phyloP scores from a whole-genome alignment of 2,888 invertebrate genomes.

The Melanargia galathea region DNA sequence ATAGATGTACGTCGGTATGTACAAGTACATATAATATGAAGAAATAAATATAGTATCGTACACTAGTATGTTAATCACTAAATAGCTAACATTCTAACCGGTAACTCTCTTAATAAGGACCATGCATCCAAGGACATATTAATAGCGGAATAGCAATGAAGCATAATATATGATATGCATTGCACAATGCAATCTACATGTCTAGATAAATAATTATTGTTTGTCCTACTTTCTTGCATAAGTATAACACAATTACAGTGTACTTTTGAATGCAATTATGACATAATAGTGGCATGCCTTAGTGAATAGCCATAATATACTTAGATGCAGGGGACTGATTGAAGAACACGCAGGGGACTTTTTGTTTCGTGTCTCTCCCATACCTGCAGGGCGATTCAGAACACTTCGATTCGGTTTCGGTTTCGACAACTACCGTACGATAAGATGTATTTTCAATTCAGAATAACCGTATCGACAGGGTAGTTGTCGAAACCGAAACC shows the following conservation, averaged over 20 bases:
- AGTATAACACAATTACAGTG: conserved; percentile 56
- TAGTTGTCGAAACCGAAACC: too few species aligned
- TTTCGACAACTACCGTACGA: too few species aligned
- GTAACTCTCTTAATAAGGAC: conserved; percentile 44
- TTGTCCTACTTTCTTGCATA: conserved; percentile 68
- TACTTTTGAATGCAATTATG: conserved; percentile 58
- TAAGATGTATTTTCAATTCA: too few species aligned
- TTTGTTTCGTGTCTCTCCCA: too few species aligned
- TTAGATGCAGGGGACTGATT: too few species aligned
- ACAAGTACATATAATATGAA: too few species aligned
- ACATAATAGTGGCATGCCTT: conserved; percentile 50
- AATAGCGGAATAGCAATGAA: conserved; percentile 66
- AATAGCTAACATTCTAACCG: conserved; percentile 32
- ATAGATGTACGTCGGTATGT: too few species aligned
- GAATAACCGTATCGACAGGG: too few species aligned
- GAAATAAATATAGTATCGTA: not conserved
- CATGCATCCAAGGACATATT: conserved; percentile 73
- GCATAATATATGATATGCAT: conserved; percentile 63
- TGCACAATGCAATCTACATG: conserved; percentile 66
- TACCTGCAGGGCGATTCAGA: too few species aligned
- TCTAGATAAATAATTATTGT: conserved; percentile 73
- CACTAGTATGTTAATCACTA: not conserved
- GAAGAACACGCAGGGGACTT: too few species aligned
- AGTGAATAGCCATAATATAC: not conserved
- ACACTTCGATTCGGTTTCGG: too few species aligned